phyloP scores from a whole-genome alignment of 1,140 invertebrate genomes.

The Galleria mellonella region DNA sequence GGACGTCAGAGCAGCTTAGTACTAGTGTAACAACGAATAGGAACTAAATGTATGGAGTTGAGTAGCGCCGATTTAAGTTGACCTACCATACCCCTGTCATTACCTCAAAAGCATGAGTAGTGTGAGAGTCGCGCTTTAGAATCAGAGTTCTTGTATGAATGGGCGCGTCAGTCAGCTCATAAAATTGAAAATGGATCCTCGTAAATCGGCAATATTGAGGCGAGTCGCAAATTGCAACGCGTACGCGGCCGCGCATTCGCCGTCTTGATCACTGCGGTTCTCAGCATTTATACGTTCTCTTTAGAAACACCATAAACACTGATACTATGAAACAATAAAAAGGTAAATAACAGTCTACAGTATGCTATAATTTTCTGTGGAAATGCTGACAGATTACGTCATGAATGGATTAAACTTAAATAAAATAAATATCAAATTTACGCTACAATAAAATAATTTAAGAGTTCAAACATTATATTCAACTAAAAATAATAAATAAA shows the following conservation, averaged over 20 bases:
- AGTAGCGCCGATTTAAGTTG: slow-evolving; percentile 14
- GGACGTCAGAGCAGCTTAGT: slow-evolving; percentile 19
- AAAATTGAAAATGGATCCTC: slow-evolving; percentile 59
- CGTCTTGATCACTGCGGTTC: slow-evolving; percentile 33
- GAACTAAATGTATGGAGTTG: slow-evolving; percentile 20
- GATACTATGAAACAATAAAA: slow-evolving; percentile 13
- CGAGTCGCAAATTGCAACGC: slow-evolving; percentile 44
- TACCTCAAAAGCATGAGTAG: slow-evolving; percentile 3
- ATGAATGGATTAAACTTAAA: too few species aligned
- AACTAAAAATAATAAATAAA: too few species aligned
- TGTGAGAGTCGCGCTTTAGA: slow-evolving; percentile 12
- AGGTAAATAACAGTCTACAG: slow-evolving; percentile 1
- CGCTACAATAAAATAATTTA: too few species aligned
- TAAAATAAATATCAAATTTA: too few species aligned
- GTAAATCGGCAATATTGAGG: slow-evolving; percentile 52
- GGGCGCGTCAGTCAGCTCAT: slow-evolving; percentile 42
- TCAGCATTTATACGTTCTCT: slow-evolving; percentile 12
- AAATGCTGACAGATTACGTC: too few species aligned
- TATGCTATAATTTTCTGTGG: slow-evolving; percentile 1
- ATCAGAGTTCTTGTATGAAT: slow-evolving; percentile 34
- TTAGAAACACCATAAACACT: slow-evolving; percentile 17
- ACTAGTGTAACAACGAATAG: slow-evolving; percentile 24
- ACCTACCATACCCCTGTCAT: slow-evolving; percentile 10
- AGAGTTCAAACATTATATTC: too few species aligned
- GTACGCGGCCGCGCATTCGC: slow-evolving; percentile 45